These are phyloP conservation scores for Ptychodera flava DNA, from an alignment of 35 echinoderm and acorn worm genomes.

Conservation along the genomic window DNA sequence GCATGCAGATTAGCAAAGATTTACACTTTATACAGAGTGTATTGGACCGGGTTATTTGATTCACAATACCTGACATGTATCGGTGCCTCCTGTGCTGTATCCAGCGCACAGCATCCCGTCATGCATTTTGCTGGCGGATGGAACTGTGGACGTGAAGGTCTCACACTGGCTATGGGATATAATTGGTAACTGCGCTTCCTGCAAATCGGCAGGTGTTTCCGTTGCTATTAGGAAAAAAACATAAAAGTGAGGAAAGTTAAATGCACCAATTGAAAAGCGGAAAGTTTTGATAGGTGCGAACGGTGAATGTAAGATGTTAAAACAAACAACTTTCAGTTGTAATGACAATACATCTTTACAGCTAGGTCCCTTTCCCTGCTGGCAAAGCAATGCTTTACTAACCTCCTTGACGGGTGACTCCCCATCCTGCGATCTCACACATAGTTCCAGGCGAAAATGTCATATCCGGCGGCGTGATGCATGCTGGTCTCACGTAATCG, in stretches of 20 bases:
- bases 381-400: too few species aligned
- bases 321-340: too few species aligned
- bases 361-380: too few species aligned
- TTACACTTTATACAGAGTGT: too few species aligned
- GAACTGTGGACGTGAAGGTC: not conserved
- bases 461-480: slow-evolving; percentile 31
- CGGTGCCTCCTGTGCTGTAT: slow-evolving; percentile 15
- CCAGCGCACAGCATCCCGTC: slow-evolving; percentile 65
- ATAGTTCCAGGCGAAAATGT: slow-evolving; percentile 26
- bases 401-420: not conserved
- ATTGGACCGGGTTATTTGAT: too few species aligned
- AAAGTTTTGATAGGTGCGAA: too few species aligned
- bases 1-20: too few species aligned
- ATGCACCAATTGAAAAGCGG: too few species aligned
- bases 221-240: too few species aligned
- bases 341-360: too few species aligned
- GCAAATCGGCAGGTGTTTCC: slow-evolving; percentile 26
- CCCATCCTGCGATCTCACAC: slow-evolving; percentile 78
- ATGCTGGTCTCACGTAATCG: slow-evolving; percentile 49
- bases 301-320: too few species aligned
- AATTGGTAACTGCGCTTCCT: slow-evolving; percentile 58
- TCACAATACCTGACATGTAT: slow-evolving; percentile 68
- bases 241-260: too few species aligned
- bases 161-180: slow-evolving; percentile 53
- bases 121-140: not conserved